Base-by-base conservation (phyloP, 2,888 invertebrate species). In the Julus scandinavius region DNA sequence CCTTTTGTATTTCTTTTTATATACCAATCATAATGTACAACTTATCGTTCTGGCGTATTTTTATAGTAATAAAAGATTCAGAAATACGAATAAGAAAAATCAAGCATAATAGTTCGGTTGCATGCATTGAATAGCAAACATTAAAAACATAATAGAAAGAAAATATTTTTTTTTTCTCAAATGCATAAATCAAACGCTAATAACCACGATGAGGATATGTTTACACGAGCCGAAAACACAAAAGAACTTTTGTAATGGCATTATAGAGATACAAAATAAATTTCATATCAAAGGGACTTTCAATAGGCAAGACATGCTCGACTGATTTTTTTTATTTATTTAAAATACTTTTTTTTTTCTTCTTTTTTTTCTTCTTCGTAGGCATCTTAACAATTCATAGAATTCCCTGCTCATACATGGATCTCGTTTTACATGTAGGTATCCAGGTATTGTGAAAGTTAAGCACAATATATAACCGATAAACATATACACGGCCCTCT, bases 191-290 rank as follows among this genome's bases (percentile, higher is more conserved):
- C 63, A 63, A 20, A 63, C 63, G 15, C 58, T 63, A 63, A 63
- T 63, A 63, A 63, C 63, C 20, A 63, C 63, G 63, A 63, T 63
- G 63, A 63, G 63, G 63, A n/a, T 63, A 63, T 63, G 63, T 63
- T 63, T 63, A 63, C 63, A 63, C 63, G 63, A 63, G 63, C 63
- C 63, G 63, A n/a, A 63, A 63, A 63, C 63, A 63, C 63, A 63
- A 63, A 63, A 63, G 63, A n/a, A 63, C 63, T 63, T 63, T 63
- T 63, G 63, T 63, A n/a, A 63, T 20, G 63, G 63, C 63, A 63
- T 63, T 63, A 63, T 63, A 63, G 63, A 63, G 63, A 63, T 63
- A 20, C n/a, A 63, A 63, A 63, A 63, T 63, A 63, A 63, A 63
- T 63, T 63, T 63, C 4, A 63, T 63, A 63, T 63, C 63, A 63